phyloP scores from a whole-genome alignment of 2,113 vertebrate genomes.

The Dipodomys spectabilis region DNA sequence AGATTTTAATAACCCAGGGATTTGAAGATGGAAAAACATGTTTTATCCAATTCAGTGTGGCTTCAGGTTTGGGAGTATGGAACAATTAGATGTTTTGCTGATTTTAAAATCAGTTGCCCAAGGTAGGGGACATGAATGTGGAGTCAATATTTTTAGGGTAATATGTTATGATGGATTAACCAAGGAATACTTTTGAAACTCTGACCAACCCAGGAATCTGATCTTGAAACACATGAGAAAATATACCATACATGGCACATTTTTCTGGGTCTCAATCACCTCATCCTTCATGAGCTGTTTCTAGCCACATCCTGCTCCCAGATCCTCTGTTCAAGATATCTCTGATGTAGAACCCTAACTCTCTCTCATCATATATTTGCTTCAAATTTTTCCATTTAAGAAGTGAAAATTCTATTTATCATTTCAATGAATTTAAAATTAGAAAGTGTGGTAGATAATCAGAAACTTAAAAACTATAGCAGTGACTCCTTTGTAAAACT shows the following conservation, averaged over 20 bases:
- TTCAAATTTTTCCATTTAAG: not conserved
- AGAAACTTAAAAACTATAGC: not conserved
- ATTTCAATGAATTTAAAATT: conserved; percentile 10
- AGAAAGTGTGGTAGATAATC: not conserved
- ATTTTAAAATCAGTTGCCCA: not conserved
- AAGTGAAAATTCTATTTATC: not conserved
- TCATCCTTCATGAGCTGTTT: too few relatives aligned
- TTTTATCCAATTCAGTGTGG: too few relatives aligned
- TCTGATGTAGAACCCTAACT: not conserved
- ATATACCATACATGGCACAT: not conserved
- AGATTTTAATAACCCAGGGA: not conserved
- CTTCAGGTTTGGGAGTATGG: not conserved
- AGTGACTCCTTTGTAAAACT: too few relatives aligned
- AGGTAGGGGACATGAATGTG: not conserved
- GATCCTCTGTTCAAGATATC: not conserved
- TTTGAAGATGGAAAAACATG: not conserved
- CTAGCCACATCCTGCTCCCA: too few relatives aligned
- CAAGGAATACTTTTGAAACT: not conserved
- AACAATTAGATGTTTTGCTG: not conserved
- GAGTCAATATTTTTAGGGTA: not conserved
- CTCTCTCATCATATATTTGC: not conserved
- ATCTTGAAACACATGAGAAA: not conserved
- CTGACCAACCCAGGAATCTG: not conserved
- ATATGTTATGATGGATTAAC: not conserved
- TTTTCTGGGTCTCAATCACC: not conserved